Evolutionary conservation across 2,797 vertebrate genomes (phyloP).

Genomic region (Phoebastria nigripes): DNA sequence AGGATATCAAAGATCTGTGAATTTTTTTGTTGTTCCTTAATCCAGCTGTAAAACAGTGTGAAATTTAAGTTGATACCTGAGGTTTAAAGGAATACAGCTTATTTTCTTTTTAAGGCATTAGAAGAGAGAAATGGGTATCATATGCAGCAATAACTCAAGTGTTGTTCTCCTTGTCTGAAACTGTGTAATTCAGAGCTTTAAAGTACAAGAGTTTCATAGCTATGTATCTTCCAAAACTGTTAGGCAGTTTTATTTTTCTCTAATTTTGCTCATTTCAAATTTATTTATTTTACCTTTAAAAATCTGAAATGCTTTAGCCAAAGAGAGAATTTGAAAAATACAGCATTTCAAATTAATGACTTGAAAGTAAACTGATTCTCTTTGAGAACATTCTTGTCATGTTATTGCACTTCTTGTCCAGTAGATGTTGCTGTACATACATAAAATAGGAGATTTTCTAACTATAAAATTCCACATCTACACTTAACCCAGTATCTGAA

Average conservation of each 20-base stretch:
- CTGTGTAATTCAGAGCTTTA: neutral
- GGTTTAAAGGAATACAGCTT: neutral
- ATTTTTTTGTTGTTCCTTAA: conserved; percentile 13
- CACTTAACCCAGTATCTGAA: neutral
- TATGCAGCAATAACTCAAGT: neutral
- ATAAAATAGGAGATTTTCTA: neutral
- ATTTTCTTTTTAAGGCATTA: conserved; percentile 7
- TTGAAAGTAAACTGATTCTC: neutral
- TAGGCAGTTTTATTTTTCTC: neutral
- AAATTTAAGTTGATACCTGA: neutral
- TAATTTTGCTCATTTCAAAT: neutral
- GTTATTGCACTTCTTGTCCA: conserved; percentile 21
- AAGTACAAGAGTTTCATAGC: neutral
- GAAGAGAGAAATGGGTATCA: neutral
- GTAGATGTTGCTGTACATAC: conserved; percentile 37
- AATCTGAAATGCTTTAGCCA: neutral
- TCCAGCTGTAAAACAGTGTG: conserved; percentile 16
- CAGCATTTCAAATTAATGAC: neutral
- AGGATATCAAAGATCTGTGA: conserved; percentile 2
- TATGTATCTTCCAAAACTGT: neutral
- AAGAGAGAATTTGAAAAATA: neutral
- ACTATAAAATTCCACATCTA: neutral
- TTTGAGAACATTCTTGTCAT: neutral
- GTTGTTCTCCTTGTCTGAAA: neutral
- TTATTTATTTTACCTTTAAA: neutral